Conservation (phyloP, 1,140 invertebrate genomes). For the Paralvinella palmiformis region DNA sequence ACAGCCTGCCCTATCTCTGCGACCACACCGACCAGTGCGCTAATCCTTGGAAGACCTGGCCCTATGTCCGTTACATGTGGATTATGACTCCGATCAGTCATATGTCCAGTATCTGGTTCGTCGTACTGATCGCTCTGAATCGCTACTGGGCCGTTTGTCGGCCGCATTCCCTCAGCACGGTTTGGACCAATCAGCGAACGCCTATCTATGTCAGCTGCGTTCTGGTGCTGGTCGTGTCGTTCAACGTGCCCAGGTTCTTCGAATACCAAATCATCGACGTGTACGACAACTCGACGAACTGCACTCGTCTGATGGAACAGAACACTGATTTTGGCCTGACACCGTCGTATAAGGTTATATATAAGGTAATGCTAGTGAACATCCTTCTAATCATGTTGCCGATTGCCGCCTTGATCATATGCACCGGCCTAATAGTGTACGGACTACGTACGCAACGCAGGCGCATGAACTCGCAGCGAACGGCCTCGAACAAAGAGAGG, state of each 20-base stretch:
- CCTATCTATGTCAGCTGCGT: conserved; percentile 11
- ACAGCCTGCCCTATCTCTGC: conserved; percentile 16
- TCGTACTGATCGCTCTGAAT: conserved; percentile 16
- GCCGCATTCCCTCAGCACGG: background rate
- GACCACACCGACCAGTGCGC: conserved; percentile 14
- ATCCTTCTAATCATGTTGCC: conserved; percentile 14
- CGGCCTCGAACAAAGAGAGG: background rate
- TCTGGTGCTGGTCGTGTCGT: conserved; percentile 7
- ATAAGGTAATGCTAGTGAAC: conserved; percentile 19
- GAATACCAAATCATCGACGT: conserved; percentile 16
- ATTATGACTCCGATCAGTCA: conserved; percentile 16
- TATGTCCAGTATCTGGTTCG: conserved; percentile 22
- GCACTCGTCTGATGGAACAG: background rate
- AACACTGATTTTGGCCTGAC: background rate
- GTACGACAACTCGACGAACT: background rate
- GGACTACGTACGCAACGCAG: background rate
- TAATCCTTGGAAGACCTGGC: conserved; percentile 18
- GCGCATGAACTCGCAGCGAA: background rate
- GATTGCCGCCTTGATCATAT: conserved; percentile 6
- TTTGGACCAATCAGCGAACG: conserved; percentile 14
- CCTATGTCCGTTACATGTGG: conserved; percentile 19
- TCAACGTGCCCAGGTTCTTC: conserved; percentile 21
- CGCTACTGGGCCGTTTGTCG: conserved; percentile 22
- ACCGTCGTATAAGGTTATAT: conserved; percentile 9
- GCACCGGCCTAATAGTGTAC: conserved; percentile 8